Conservation (phyloP, 2,888 invertebrate genomes). For the Xylota segnis region DNA sequence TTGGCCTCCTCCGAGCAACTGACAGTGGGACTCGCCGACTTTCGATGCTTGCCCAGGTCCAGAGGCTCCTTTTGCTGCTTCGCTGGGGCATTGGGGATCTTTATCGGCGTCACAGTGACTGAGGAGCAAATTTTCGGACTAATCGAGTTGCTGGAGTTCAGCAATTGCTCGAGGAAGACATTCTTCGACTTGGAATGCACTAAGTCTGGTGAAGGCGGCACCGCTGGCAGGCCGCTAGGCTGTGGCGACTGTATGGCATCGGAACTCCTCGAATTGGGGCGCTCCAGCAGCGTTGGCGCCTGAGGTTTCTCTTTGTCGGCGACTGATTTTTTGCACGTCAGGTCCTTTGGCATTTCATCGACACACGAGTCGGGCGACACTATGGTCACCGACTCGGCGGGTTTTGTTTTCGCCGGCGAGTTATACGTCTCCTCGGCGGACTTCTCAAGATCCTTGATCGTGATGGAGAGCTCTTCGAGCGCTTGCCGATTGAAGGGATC, state of each 20-base stretch:
- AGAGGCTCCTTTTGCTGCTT: constrained; percentile 88
- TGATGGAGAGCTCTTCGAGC: constrained; percentile 85
- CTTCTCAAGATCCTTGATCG: constrained; percentile 86
- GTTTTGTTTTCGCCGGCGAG: constrained; percentile 73
- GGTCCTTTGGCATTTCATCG: constrained; percentile 87
- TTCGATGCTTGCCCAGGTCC: constrained; percentile 88
- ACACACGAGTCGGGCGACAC: constrained; percentile 80
- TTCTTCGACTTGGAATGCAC: constrained; percentile 85
- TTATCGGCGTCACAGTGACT: constrained; percentile 77
- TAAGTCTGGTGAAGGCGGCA: constrained; percentile 89
- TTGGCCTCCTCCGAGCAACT: constrained; percentile 91
- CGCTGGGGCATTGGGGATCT: constrained; percentile 74
- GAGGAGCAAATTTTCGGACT: constrained; percentile 79
- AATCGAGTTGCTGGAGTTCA: constrained; percentile 76
- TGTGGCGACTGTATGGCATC: constrained; percentile 91
- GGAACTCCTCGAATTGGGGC: constrained; percentile 89
- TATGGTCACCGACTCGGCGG: constrained; percentile 70
- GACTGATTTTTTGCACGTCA: constrained; percentile 86
- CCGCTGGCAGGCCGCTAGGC: constrained; percentile 89
- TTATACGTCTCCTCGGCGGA: constrained; percentile 72
- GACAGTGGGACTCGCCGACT: constrained; percentile 89
- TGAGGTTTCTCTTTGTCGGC: constrained; percentile 82
- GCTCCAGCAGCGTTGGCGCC: constrained; percentile 80
- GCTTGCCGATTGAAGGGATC: constrained; percentile 78
- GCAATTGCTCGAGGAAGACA: constrained; percentile 77